These are phyloP conservation scores for Hermaeophaga mercurialis DNA, from an alignment of 2,888 invertebrate genomes.

Conservation along the genomic window DNA sequence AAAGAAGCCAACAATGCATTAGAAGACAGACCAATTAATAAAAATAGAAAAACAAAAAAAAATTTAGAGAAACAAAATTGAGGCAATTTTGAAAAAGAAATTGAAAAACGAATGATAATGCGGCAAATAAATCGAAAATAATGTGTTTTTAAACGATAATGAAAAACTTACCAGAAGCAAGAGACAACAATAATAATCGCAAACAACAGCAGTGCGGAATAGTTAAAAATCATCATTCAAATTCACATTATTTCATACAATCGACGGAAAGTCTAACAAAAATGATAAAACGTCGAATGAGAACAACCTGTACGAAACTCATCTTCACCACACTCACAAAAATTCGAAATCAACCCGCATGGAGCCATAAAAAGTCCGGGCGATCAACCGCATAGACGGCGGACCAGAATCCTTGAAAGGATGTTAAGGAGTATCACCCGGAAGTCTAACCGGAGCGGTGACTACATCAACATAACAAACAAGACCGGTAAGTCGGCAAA, in stretches of 20 bases:
- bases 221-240: slow-evolving; percentile 39
- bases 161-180: slow-evolving; percentile 40
- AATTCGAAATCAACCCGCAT: background rate
- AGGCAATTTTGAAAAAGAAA: too few species aligned
- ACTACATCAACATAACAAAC: slow-evolving; percentile 44
- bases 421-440: slow-evolving; percentile 39
- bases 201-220: slow-evolving; percentile 35
- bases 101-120: too few species aligned
- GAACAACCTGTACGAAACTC: background rate
- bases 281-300: background rate
- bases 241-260: slow-evolving; percentile 27
- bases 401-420: slow-evolving; percentile 8
- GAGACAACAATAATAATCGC: slow-evolving; percentile 31
- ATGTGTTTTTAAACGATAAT: background rate
- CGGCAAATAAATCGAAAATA: too few species aligned
- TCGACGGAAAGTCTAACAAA: slow-evolving; percentile 15
- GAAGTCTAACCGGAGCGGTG: slow-evolving; percentile 41
- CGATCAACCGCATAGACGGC: background rate
- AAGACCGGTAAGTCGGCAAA: slow-evolving; percentile 44
- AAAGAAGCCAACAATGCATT: too few species aligned
- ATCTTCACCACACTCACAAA: slow-evolving; percentile 8
- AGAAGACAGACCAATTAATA: too few species aligned
- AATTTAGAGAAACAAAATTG: too few species aligned
- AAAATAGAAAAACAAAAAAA: too few species aligned
- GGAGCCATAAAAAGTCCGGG: background rate